A percentile compares a stretch with the other conserved stretches of the same genome.
These are phyloP conservation scores for Salvelinus fontinalis DNA, from an alignment of 2,113 vertebrate genomes.

Conservation along the genomic window DNA sequence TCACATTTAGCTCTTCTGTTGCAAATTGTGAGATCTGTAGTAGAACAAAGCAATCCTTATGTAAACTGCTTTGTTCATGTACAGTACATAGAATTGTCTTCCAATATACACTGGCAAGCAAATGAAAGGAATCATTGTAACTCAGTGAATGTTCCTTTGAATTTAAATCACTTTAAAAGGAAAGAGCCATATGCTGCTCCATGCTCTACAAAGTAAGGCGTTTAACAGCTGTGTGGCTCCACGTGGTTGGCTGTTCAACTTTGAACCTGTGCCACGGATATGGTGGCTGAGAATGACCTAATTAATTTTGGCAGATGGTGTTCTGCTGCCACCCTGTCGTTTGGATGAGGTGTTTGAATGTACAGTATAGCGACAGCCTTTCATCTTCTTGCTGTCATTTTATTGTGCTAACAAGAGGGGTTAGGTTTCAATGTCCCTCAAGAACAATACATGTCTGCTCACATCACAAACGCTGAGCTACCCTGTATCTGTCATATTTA, in stretches of 20 bases:
- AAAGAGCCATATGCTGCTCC: slow-evolving; percentile 5
- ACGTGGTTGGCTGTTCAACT: background rate
- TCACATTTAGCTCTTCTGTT: background rate
- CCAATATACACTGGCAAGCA: background rate
- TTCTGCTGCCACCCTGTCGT: slow-evolving; percentile 16
- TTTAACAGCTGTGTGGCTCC: background rate
- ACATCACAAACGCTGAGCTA: too few relatives aligned
- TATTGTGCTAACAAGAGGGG: too few relatives aligned
- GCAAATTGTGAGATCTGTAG: background rate
- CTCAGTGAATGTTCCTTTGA: slow-evolving; percentile 28
- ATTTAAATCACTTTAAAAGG: slow-evolving; percentile 10
- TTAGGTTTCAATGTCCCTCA: too few relatives aligned
- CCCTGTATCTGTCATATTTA: background rate
- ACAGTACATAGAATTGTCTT: background rate
- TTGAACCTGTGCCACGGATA: slow-evolving; percentile 12
- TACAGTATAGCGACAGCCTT: background rate
- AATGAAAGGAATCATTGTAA: background rate
- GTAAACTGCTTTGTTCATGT: background rate
- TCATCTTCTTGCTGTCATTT: too few relatives aligned
- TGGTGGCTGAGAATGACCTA: slow-evolving; percentile 33
- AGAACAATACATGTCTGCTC: too few relatives aligned
- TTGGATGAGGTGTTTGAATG: slow-evolving; percentile 3
- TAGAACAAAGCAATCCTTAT: background rate
- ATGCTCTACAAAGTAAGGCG: background rate
- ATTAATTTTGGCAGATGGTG: slow-evolving; percentile 2